phyloP scores from a whole-genome alignment of 2,888 invertebrate genomes.

The Pimpla rufipes region DNA sequence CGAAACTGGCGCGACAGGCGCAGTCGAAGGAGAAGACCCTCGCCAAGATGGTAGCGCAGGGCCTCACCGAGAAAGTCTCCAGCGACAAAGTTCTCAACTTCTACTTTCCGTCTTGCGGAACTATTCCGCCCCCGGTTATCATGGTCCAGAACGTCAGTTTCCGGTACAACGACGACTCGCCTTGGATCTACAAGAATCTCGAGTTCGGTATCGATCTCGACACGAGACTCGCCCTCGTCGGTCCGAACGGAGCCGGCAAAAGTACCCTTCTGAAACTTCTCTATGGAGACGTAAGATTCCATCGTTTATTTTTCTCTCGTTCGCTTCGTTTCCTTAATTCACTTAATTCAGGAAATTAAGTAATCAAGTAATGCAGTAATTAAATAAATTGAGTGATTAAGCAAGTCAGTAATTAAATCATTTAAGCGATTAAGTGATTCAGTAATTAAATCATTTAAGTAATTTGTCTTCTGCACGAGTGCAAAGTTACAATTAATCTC shows the following conservation, averaged over 20 bases:
- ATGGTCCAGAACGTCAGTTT: conserved; percentile 99
- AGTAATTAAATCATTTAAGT: too few relatives aligned
- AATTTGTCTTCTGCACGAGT: too few relatives aligned
- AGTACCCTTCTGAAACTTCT: conserved; percentile 98
- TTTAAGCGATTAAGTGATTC: too few relatives aligned
- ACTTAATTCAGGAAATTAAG: too few relatives aligned
- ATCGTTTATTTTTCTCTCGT: not conserved
- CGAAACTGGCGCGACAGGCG: conserved; percentile 98
- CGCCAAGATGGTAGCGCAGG: conserved; percentile 99
- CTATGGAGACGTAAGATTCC: conserved; percentile 94
- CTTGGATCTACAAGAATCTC: conserved; percentile 97
- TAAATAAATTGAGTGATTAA: too few relatives aligned
- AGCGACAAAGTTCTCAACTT: conserved; percentile 97
- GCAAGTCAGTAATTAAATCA: too few relatives aligned
- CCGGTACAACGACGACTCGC: conserved; percentile 94
- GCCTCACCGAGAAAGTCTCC: conserved; percentile 97
- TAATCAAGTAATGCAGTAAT: conserved; percentile 45
- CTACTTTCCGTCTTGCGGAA: conserved; percentile 97
- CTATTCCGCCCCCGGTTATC: conserved; percentile 99
- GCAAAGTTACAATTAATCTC: too few relatives aligned
- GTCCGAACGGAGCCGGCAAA: conserved; percentile 99
- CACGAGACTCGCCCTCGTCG: conserved; percentile 97
- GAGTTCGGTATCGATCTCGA: conserved; percentile 99
- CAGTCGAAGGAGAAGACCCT: conserved; percentile 99
- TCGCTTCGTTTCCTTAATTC: conserved; percentile 11